Evolutionary conservation across 2,113 vertebrate species (phyloP).

Genomic region (Galbula dea): DNA sequence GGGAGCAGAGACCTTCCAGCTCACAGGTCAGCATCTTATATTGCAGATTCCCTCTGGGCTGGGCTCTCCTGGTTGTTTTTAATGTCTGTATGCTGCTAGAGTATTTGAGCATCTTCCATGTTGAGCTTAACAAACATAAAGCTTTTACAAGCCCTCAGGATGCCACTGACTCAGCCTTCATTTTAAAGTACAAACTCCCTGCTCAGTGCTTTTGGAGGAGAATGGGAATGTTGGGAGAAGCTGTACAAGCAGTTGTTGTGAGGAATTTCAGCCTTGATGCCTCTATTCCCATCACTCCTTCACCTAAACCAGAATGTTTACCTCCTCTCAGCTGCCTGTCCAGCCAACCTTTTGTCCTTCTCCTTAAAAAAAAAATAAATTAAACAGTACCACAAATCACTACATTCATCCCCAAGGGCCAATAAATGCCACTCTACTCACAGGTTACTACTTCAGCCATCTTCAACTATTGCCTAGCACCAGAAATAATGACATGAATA

Average conservation of each 20-base stretch:
- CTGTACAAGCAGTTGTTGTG: background rate
- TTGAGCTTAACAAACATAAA: background rate
- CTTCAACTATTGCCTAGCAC: background rate
- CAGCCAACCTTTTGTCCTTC: background rate
- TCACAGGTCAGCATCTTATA: background rate
- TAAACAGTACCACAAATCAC: background rate
- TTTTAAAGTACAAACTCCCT: background rate
- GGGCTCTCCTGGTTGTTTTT: background rate
- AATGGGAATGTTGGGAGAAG: background rate
- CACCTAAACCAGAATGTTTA: background rate
- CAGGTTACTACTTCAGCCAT: background rate
- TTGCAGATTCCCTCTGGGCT: background rate
- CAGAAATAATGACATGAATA: conserved; percentile 7
- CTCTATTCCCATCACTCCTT: background rate
- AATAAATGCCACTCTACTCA: background rate
- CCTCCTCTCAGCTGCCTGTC: background rate
- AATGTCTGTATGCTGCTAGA: background rate
- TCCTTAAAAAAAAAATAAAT: background rate
- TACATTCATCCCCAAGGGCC: background rate
- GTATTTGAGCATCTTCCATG: background rate
- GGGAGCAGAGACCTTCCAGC: background rate
- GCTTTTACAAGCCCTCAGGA: background rate
- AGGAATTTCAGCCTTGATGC: background rate
- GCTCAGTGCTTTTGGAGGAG: background rate
- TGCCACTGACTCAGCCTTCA: background rate